These are phyloP conservation scores for Lagothrix lagotricha DNA, from an alignment of 2,797 vertebrate species.

Conservation along the genomic window DNA sequence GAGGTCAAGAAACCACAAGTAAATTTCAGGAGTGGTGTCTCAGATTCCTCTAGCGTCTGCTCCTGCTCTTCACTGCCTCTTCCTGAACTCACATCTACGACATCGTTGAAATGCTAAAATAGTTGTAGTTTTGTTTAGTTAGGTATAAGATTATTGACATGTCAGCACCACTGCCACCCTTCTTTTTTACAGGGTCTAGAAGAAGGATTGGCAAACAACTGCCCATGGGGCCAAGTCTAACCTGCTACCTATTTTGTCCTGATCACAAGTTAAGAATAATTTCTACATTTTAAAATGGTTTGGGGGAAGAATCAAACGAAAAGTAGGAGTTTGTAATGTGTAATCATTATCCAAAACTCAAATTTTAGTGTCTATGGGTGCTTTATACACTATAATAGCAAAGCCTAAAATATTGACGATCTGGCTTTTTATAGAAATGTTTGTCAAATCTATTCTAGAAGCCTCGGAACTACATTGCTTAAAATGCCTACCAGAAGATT, in stretches of 20 bases:
- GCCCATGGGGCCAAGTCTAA: not conserved
- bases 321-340: not conserved
- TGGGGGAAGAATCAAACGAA: not conserved
- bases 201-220: not conserved
- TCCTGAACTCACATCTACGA: not conserved
- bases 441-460: not conserved
- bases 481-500: not conserved
- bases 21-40: not conserved
- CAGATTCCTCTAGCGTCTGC: not conserved
- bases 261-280: not conserved
- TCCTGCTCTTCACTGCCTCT: not conserved
- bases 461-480: not conserved
- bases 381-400: not conserved
- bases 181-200: not conserved
- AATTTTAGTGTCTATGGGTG: not conserved
- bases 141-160: not conserved
- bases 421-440: not conserved
- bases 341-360: not conserved
- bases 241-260: not conserved
- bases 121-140: not conserved
- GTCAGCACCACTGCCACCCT: not conserved
- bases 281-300: not conserved
- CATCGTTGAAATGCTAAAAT: not conserved
- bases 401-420: not conserved
- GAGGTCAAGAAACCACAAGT: not conserved